phyloP scores from a whole-genome alignment of 2,797 vertebrate genomes.

The Lagorchestes hirsutus region DNA sequence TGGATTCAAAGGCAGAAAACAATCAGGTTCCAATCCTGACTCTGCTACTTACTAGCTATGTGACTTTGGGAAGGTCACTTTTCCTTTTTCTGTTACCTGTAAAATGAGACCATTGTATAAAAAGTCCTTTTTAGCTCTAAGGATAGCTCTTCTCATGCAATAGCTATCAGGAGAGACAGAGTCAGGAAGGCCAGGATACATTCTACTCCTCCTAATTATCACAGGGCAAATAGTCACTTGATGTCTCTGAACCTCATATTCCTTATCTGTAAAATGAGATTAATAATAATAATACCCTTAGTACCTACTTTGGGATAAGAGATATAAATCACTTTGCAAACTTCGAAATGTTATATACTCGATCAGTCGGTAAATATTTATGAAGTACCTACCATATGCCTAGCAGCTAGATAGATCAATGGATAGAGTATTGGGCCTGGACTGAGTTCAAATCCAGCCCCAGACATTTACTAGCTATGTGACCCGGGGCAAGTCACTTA shows the following conservation, averaged over 20 bases:
- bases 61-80: background rate
- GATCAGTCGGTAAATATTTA: background rate
- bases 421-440: background rate
- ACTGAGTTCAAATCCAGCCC: background rate
- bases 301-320: background rate
- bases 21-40: background rate
- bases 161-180: background rate
- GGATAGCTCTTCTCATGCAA: background rate
- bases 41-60: background rate
- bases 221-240: background rate
- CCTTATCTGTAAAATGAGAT: background rate
- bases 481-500: background rate
- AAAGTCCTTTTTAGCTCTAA: background rate
- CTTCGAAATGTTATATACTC: background rate
- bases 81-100: constrained; percentile 34
- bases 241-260: background rate
- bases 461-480: background rate
- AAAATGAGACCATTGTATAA: background rate
- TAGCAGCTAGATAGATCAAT: background rate
- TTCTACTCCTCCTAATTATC: background rate
- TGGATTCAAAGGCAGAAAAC: constrained; percentile 3
- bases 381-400: background rate
- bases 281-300: background rate
- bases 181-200: background rate
- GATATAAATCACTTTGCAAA: background rate